Conservation (phyloP, 2,888 invertebrate genomes). For the Entomobrya multifasciata region DNA sequence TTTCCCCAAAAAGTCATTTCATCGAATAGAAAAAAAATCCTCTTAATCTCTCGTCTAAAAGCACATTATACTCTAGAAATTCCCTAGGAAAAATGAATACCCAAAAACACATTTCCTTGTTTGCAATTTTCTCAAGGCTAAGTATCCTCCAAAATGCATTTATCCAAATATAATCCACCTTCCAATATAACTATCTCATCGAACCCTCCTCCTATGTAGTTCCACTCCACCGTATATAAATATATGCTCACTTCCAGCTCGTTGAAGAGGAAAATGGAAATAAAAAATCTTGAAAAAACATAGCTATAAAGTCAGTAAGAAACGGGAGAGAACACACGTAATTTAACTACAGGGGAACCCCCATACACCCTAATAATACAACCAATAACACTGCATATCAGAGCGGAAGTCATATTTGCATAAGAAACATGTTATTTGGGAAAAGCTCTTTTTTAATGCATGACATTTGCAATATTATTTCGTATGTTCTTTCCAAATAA, state of each 20-base stretch:
- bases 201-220: too few species aligned
- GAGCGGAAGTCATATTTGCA: neutral
- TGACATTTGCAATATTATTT: neutral
- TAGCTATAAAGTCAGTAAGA: neutral
- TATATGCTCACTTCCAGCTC: constrained; percentile 61
- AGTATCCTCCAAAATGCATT: neutral
- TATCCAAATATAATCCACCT: neutral
- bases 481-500: neutral
- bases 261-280: constrained; percentile 70
- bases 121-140: neutral
- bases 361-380: neutral
- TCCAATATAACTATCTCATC: too few species aligned
- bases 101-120: neutral
- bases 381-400: neutral
- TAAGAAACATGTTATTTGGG: neutral
- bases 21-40: neutral
- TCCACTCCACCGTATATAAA: neutral
- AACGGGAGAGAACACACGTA: neutral
- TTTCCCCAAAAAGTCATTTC: neutral
- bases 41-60: neutral
- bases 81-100: neutral
- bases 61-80: constrained; percentile 15
- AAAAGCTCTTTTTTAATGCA: neutral
- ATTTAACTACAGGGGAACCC: neutral
- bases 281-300: neutral